Evolutionary conservation across 1,140 invertebrate species (phyloP).

Genomic region (Eufriesea mexicana): DNA sequence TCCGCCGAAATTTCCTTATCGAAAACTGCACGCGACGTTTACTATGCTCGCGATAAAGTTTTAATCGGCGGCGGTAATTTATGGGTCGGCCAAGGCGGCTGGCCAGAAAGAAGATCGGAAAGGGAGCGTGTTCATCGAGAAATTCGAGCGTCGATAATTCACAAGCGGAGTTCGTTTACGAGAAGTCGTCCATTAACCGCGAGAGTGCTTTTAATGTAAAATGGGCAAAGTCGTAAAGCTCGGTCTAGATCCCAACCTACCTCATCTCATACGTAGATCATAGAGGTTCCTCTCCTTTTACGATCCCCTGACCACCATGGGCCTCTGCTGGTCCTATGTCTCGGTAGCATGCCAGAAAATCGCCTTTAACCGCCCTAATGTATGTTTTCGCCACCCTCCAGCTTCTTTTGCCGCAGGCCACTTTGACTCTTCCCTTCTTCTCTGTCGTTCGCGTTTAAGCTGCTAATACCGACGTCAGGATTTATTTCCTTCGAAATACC

Average conservation of each 20-base stretch:
- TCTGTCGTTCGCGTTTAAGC: not conserved
- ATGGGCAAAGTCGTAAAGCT: constrained; percentile 69
- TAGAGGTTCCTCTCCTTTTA: constrained; percentile 65
- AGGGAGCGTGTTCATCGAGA: constrained; percentile 49
- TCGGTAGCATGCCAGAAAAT: constrained; percentile 42
- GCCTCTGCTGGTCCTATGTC: constrained; percentile 34
- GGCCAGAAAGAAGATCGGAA: constrained; percentile 59
- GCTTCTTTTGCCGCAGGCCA: not conserved
- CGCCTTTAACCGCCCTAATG: constrained; percentile 46
- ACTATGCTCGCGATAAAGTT: constrained; percentile 62
- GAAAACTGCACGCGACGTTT: constrained; percentile 58
- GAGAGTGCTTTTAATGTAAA: constrained; percentile 73
- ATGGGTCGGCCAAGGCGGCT: constrained; percentile 40
- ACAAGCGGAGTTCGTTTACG: constrained; percentile 61
- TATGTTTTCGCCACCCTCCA: constrained; percentile 22
- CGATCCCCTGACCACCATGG: constrained; percentile 52
- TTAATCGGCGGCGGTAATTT: constrained; percentile 65
- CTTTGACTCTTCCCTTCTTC: not conserved
- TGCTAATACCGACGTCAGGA: not conserved
- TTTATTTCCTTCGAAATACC: constrained; percentile 5
- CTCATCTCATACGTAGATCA: constrained; percentile 56
- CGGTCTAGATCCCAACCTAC: not conserved
- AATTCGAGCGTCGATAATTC: constrained; percentile 65
- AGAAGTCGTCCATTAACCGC: constrained; percentile 70
- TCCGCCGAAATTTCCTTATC: constrained; percentile 61